Evolutionary conservation across 2,797 vertebrate genomes (phyloP).

Genomic region (Betta splendens): DNA sequence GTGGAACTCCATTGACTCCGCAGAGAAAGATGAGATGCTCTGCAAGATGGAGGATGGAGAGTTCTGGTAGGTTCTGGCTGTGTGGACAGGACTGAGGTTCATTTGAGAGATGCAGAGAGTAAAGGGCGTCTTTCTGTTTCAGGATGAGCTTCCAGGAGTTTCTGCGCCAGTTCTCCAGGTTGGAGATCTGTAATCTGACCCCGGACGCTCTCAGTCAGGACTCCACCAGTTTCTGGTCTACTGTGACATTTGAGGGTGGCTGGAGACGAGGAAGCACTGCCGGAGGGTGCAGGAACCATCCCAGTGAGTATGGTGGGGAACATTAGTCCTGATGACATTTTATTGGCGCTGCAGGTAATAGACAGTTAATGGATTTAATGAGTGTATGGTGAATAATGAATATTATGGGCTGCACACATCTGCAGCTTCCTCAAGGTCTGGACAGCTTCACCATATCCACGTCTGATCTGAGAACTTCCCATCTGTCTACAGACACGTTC

Average conservation of each 20-base stretch:
- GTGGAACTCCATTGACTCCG: slow-evolving; percentile 83
- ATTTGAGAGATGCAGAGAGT: background rate
- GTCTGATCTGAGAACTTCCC: no score
- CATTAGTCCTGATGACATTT: background rate
- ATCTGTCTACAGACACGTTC: slow-evolving; percentile 85
- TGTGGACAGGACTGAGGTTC: fast-evolving
- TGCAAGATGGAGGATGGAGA: slow-evolving; percentile 92
- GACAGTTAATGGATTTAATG: background rate
- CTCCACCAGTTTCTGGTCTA: slow-evolving; percentile 65
- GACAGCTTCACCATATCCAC: no score
- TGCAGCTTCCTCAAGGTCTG: no score
- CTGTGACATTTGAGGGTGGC: slow-evolving; percentile 62
- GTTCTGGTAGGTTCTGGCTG: slow-evolving; percentile 86
- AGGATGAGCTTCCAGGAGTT: slow-evolving; percentile 82
- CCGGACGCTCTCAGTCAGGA: slow-evolving; percentile 73
- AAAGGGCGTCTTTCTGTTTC: slow-evolving; percentile 1
- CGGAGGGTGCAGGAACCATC: slow-evolving; percentile 79
- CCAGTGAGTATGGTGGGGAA: slow-evolving; percentile 82
- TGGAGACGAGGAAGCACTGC: slow-evolving; percentile 80
- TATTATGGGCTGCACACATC: no score
- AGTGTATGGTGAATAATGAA: background rate
- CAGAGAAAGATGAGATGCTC: slow-evolving; percentile 80
- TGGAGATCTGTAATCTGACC: slow-evolving; percentile 83
- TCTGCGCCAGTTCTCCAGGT: slow-evolving; percentile 69
- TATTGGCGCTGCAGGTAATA: background rate